phyloP scores from a whole-genome alignment of 2,113 vertebrate species.

The Tauraco erythrolophus region DNA sequence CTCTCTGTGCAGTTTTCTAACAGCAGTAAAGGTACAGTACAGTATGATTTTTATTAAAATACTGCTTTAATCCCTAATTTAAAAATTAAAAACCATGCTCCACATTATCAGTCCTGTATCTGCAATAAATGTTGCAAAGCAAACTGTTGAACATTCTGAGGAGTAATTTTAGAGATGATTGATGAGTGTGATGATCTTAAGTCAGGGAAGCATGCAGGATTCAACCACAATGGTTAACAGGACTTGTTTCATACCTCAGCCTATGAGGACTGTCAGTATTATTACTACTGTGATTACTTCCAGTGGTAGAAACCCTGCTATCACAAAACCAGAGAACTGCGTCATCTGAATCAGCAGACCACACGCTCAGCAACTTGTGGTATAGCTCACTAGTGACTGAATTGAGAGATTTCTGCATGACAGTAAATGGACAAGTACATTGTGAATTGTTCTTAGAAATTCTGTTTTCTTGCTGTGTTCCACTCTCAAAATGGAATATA shows the following conservation, averaged over 20 bases:
- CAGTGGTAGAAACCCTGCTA: not conserved
- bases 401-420: not conserved
- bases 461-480: not conserved
- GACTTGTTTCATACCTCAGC: not conserved
- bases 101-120: not conserved
- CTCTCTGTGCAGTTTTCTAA: constrained; percentile 83
- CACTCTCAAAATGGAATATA: not conserved
- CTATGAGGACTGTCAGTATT: not conserved
- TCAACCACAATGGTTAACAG: not conserved
- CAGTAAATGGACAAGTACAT: not conserved
- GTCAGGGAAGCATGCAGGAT: not conserved
- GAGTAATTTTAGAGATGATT: not conserved
- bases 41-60: not conserved
- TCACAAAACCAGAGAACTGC: not conserved
- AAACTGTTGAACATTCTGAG: not conserved
- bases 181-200: not conserved
- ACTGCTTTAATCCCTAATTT: not conserved
- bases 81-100: not conserved
- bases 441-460: not conserved
- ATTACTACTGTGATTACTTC: not conserved
- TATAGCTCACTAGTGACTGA: not conserved
- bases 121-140: not conserved
- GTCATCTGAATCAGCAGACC: not conserved
- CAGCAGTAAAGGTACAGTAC: constrained; percentile 84
- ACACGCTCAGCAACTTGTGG: accelerated